phyloP scores from a whole-genome alignment of 1,140 invertebrate species.

The Lanistes nyassanus region DNA sequence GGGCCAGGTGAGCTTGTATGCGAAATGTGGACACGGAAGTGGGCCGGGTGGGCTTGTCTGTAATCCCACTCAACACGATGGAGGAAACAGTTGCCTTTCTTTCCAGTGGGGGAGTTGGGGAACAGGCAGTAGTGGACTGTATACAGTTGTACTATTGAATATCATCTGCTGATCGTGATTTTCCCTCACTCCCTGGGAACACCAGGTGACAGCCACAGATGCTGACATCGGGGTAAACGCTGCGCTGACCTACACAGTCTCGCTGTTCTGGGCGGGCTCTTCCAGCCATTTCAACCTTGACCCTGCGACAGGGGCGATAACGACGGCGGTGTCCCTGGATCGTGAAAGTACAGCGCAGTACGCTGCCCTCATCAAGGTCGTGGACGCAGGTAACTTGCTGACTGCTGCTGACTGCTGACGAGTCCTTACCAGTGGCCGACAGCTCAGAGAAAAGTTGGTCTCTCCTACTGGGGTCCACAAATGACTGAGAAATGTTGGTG shows the following conservation, averaged over 20 bases:
- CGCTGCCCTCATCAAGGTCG: slow-evolving; percentile 21
- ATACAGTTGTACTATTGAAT: too few species aligned
- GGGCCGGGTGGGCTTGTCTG: too few species aligned
- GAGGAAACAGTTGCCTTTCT: too few species aligned
- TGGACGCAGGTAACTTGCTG: slow-evolving; percentile 34
- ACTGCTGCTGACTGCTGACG: neutral
- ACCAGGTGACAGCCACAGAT: slow-evolving; percentile 44
- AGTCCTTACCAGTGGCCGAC: too few species aligned
- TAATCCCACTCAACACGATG: too few species aligned
- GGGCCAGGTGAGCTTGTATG: slow-evolving; percentile 27
- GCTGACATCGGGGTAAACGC: slow-evolving; percentile 42
- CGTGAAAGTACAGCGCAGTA: slow-evolving; percentile 39
- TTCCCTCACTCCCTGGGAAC: too few species aligned
- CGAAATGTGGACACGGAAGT: too few species aligned
- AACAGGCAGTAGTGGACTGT: too few species aligned
- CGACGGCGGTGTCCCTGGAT: slow-evolving; percentile 37
- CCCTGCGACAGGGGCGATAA: slow-evolving; percentile 35
- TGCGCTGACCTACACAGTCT: slow-evolving; percentile 34
- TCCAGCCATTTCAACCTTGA: slow-evolving; percentile 34
- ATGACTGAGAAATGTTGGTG: slow-evolving; percentile 30
- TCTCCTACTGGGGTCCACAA: neutral
- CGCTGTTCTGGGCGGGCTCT: slow-evolving; percentile 34
- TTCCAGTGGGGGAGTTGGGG: too few species aligned
- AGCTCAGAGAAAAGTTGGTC: too few species aligned
- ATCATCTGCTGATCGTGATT: too few species aligned